Evolutionary conservation across 1,140 invertebrate genomes (phyloP), one percentile per base, ranked within the genome.

Genomic region (Tetramorium alpestre): DNA sequence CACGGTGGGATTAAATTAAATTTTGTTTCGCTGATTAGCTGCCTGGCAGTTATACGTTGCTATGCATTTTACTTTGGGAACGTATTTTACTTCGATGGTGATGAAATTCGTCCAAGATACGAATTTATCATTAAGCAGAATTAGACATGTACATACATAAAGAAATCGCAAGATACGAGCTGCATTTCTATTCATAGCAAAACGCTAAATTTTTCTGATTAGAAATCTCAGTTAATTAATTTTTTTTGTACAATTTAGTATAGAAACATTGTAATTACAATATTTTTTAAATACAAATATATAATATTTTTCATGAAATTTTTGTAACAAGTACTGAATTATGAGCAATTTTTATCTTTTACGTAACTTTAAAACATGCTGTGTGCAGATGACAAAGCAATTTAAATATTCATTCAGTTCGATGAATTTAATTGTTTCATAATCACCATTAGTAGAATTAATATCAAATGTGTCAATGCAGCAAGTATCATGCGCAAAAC

Each of bases 41-140:
- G 85, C 85, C 81, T 91, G 88, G 89, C 89, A 87, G 77, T 91
- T 91, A 91, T 91, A 85, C 85, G 90, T 91, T 91, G 90, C 90
- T 91, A 89, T 88, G 88, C 88, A 78, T 85, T 51, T 87, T 91
- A 81, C 77, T 91, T 91, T 87, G 86, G 75, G 62, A 75, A 73
- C 73, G 82, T 25, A 86, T 82, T 70, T 80, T 81, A 58, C 62
- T 73, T 86, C 56, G 13, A 65, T 22, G 73, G 33, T 10, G 69
- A 73, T 56, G 60, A 87, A 77, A 49, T 78, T 69, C 11, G 41
- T 70, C n/a, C 54, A 76, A 28, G 70, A 62, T 33, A n/a, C 47
- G 64, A 41, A 82, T 47, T 84, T 75, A 62, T 11, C 22, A 73
- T 47, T 60, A 78, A 85, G 58, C 41, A 76, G 33, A 78, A 65